phyloP scores from a whole-genome alignment of 2,113 vertebrate species.

The Rhinoptilus africanus region DNA sequence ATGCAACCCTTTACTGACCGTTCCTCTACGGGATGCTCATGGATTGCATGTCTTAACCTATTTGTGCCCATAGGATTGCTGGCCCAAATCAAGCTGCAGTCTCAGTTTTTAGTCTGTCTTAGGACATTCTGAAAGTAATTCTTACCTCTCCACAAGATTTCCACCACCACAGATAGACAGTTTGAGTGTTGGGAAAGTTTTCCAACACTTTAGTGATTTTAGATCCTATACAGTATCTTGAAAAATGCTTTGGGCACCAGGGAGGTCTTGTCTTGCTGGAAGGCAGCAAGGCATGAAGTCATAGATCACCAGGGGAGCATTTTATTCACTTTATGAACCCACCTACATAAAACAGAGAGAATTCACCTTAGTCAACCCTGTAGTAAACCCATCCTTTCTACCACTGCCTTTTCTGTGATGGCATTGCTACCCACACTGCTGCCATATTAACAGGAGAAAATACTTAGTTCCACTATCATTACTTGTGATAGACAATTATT shows the following conservation, averaged over 20 bases:
- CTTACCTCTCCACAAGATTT: neutral
- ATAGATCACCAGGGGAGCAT: neutral
- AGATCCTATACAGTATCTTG: neutral
- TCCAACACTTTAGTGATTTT: neutral
- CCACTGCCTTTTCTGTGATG: neutral
- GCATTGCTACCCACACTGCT: neutral
- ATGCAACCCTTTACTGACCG: neutral
- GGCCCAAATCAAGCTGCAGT: neutral
- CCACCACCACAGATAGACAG: neutral
- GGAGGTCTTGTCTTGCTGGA: neutral
- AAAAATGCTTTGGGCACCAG: neutral
- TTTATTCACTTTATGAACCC: neutral
- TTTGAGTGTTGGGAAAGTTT: neutral
- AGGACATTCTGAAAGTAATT: neutral
- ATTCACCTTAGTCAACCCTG: neutral
- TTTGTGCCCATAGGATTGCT: neutral
- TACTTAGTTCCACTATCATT: neutral
- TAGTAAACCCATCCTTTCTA: neutral
- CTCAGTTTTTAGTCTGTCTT: neutral
- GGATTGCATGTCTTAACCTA: neutral
- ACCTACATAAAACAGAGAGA: neutral
- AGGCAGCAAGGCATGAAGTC: neutral
- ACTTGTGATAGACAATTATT: neutral
- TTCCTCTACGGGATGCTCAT: neutral
- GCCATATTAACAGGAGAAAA: neutral